These are phyloP conservation scores for Gephyroberyx darwinii DNA, from an alignment of 2,797 vertebrate genomes.

Conservation along the genomic window DNA sequence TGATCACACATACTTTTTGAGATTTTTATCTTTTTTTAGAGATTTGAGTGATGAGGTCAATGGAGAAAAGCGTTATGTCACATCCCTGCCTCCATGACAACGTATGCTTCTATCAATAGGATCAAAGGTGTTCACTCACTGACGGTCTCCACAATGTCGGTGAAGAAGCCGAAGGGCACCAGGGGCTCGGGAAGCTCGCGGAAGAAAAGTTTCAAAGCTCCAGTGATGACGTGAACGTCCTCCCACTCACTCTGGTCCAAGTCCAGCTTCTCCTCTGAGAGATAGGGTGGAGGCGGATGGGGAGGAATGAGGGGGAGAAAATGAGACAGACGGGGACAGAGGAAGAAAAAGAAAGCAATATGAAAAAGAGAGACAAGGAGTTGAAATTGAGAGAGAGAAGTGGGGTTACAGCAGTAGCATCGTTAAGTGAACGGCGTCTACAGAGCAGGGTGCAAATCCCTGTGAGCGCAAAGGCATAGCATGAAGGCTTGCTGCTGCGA, in stretches of 20 bases:
- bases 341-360: constrained; percentile 16
- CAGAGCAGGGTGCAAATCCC: no score
- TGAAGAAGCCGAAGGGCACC: constrained; percentile 84
- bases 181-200: constrained; percentile 92
- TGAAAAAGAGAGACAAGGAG: constrained; percentile 30
- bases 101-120: not conserved
- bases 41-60: not conserved
- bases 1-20: not conserved
- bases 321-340: constrained; percentile 36
- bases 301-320: constrained; percentile 17
- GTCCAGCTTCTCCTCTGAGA: constrained; percentile 87
- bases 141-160: constrained; percentile 83
- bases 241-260: constrained; percentile 90
- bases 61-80: not conserved
- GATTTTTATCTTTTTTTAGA: not conserved
- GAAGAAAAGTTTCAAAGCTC: constrained; percentile 94
- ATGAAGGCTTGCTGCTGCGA: constrained; percentile 54
- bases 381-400: constrained; percentile 17
- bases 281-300: not conserved
- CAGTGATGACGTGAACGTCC: constrained; percentile 92
- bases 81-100: not conserved
- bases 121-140: constrained; percentile 81
- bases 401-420: constrained; percentile 24
- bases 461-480: constrained; percentile 33
- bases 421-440: not conserved